Evolutionary conservation across 2,113 vertebrate genomes (phyloP), one percentile per base, ranked within the genome.

Genomic region (Trochalopteron elliotii): DNA sequence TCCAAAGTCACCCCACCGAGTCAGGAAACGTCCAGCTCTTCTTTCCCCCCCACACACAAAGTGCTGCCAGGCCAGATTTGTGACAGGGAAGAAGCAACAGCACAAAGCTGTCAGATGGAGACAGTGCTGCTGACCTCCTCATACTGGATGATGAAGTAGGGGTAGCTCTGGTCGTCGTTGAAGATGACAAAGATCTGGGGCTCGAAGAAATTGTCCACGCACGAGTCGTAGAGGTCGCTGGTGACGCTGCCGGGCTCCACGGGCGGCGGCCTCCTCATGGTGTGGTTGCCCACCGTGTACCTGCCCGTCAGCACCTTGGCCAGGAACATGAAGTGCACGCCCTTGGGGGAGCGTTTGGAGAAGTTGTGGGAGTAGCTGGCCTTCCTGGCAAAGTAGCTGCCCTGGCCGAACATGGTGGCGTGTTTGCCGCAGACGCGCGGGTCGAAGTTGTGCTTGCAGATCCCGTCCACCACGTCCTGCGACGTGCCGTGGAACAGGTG

Each of bases 401-500:
- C 99, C 98, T 99, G 99, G 82, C 99, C 99, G 12, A 99, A 99
- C 99, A 99, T 99, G 93, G 99, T 99, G 96, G 99, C 99, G 20
- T 99, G 99, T 40, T 99, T 99, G 82, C 99, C 99, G 33, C 99
- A 99, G 44, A 99, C 99, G 1, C 99, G 98, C 0, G 99, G 99
- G 97, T 99, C 99, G 18, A 99, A 99, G 98, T 99, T 99, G 98
- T 99, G 99, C 98, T 99, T 99, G 98, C 99, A 99, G 98, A 99
- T 99, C 14, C 99, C 99, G 47, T 99, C 99, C 61, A 99, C 99
- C 78, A 99, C 99, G 22, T 99, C 99, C 83, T 99, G 98, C 4
- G 99, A 99, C 25, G 99, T 99, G 96, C 99, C 99, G 12, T 99
- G 99, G 98, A 99, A 99, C 93, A 99, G 98, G 97, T 99, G 99